Evolutionary conservation across 2,113 vertebrate species (phyloP).

Genomic region (Coryphaenoides rupestris): DNA sequence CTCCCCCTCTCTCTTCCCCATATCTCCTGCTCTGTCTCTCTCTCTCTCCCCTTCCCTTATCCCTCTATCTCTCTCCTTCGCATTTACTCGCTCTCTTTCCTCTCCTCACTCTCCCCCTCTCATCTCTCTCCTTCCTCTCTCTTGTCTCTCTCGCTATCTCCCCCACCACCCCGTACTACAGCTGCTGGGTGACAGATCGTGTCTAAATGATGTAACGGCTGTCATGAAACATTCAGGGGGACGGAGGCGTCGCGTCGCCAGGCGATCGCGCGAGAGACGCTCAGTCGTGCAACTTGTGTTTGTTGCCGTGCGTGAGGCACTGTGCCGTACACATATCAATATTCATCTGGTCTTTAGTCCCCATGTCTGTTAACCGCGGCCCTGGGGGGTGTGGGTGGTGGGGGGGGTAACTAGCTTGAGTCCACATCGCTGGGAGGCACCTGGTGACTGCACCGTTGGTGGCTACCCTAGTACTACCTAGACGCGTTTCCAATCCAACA

Average conservation of each 20-base stretch:
- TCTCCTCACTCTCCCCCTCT: slow-evolving; percentile 19
- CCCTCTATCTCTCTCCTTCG: too few relatives aligned
- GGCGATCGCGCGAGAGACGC: slow-evolving; percentile 33
- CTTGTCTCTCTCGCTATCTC: slow-evolving; percentile 25
- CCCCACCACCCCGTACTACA: slow-evolving; percentile 46
- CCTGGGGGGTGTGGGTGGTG: too few relatives aligned
- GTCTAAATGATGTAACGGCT: slow-evolving; percentile 64
- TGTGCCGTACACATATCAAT: slow-evolving; percentile 37
- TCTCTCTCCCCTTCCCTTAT: too few relatives aligned
- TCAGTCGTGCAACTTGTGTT: slow-evolving; percentile 40
- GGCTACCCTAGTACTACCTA: too few relatives aligned
- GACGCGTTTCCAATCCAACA: too few relatives aligned
- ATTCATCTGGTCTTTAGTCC: slow-evolving; percentile 33
- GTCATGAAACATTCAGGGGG: slow-evolving; percentile 68
- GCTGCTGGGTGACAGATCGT: slow-evolving; percentile 63
- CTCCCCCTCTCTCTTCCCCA: slow-evolving; percentile 35
- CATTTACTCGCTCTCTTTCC: too few relatives aligned
- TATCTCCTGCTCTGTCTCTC: slow-evolving; percentile 30
- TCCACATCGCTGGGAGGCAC: too few relatives aligned
- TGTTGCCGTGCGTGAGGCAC: slow-evolving; percentile 22
- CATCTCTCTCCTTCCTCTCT: slow-evolving; percentile 45
- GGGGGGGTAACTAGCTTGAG: too few relatives aligned
- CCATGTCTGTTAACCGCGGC: too few relatives aligned
- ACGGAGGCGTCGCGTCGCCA: slow-evolving; percentile 37
- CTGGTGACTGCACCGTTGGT: too few relatives aligned